A percentile compares a stretch with the other conserved stretches of the same genome.
These are phyloP conservation scores for Vollenhovia emeryi DNA, from an alignment of 1,140 invertebrate species.

Conservation along the genomic window DNA sequence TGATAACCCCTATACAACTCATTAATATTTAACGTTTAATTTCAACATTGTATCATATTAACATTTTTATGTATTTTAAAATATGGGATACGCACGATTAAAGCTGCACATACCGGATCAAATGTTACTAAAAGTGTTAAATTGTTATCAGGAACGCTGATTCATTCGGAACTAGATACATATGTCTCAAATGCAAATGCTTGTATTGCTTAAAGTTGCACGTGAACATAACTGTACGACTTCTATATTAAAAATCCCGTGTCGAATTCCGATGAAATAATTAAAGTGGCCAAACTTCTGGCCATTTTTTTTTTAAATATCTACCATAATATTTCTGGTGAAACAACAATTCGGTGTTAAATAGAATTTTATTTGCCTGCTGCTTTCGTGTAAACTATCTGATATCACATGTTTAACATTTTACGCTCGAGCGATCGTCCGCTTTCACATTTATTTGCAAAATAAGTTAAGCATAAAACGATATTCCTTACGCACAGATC, in stretches of 20 bases:
- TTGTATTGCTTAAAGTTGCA: no score
- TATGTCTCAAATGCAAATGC: background rate
- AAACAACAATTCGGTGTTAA: background rate
- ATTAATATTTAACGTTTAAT: background rate
- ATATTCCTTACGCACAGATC: background rate
- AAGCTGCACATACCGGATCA: background rate
- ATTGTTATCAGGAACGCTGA: background rate
- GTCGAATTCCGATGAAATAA: background rate
- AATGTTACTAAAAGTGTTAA: background rate
- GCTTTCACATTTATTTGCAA: background rate
- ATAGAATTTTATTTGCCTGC: slow-evolving; percentile 12
- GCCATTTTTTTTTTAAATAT: background rate
- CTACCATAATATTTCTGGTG: background rate
- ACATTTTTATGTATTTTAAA: slow-evolving; percentile 6
- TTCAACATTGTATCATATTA: background rate
- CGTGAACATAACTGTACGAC: background rate
- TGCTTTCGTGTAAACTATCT: slow-evolving; percentile 12
- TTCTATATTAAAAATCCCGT: background rate
- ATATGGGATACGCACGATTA: background rate
- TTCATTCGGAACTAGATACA: background rate
- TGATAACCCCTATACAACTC: background rate
- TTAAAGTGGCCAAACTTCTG: background rate
- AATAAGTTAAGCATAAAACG: slow-evolving; percentile 37
- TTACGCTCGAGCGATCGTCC: background rate
- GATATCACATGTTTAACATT: slow-evolving; percentile 38